Base-by-base conservation (phyloP, 2,113 vertebrate species). In the Odobenus rosmarus region DNA sequence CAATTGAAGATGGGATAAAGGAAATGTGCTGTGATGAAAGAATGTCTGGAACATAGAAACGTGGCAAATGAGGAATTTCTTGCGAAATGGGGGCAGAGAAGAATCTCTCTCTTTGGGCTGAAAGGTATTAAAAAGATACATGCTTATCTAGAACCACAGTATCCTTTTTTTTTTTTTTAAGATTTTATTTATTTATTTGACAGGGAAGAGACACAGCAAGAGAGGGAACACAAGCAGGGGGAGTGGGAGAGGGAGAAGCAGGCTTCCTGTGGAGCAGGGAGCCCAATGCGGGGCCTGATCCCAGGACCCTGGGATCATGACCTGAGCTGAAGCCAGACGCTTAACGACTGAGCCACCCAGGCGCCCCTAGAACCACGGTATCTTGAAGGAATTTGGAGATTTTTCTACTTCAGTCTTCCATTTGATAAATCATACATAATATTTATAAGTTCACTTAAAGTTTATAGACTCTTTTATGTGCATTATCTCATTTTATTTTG, bases 1-100 rank as follows among this genome's bases (percentile, higher is more conserved):
- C 89, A 83, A 39, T 64, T 93, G 96, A 98, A 96, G 96, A 82
- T 15, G 72, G 95, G 69, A 96, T 92, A 61, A 97, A 97, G 92
- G 92, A 67, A 55, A 55, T 67, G 39, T 49, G 82, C 49, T 53
- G 14, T 53, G 88, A 96, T 92, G 53, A 97, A 98, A 97, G 92
- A 53, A 49, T 49, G 93, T 88, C 94, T 96, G 93, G 77, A 33
- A 87, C 6, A 4, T 19, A 61, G 59, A 64, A 76, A 90, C 86
- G 88, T 62, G 67, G 67, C 15, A 85, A 39, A 64, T 23, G 57
- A 93, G 53, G 90, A 77, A 76, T 96, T 96, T 94, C 88, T 86
- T 96, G 82, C 46, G 92, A 77, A 67, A 62, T 80, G 77, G 71
- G 62, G 67, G 31, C n/a, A 42, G n/a, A 59, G n/a, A 92, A 87